Conservation (phyloP, 2,113 vertebrate genomes). For the Oncorhynchus clarkii region DNA sequence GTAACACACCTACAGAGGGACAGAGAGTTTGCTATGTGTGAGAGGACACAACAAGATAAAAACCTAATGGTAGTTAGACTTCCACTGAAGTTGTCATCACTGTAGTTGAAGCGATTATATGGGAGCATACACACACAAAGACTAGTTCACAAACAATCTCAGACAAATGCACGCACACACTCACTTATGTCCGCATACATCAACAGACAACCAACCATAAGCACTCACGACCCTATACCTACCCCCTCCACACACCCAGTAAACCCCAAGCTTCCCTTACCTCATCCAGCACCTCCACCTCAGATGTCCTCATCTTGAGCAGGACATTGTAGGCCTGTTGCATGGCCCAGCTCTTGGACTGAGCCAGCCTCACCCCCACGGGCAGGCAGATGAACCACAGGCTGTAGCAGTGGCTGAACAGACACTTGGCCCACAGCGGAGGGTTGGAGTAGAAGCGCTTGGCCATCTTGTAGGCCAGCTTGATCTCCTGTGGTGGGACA, state of each 20-base stretch:
- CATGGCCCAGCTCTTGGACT: constrained; percentile 85
- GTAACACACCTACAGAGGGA: constrained; percentile 85
- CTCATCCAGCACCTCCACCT: constrained; percentile 95
- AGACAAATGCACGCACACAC: background rate
- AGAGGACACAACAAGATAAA: background rate
- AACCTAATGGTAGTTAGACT: too few species aligned
- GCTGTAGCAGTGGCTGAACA: constrained; percentile 95
- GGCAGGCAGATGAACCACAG: constrained; percentile 98
- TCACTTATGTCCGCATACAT: background rate
- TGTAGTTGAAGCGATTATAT: background rate
- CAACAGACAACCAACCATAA: too few species aligned
- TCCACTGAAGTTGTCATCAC: too few species aligned
- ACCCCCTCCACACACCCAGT: too few species aligned
- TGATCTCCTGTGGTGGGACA: constrained; percentile 83
- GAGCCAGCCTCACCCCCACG: constrained; percentile 81
- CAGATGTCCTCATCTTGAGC: constrained; percentile 88
- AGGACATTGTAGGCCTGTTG: constrained; percentile 91
- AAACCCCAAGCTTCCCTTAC: constrained; percentile 33
- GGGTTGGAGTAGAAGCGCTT: constrained; percentile 84
- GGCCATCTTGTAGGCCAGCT: constrained; percentile 91
- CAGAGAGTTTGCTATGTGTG: background rate
- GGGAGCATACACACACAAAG: too few species aligned
- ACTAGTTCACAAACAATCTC: background rate
- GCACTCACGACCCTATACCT: too few species aligned
- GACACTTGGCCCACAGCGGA: constrained; percentile 89